phyloP scores from a whole-genome alignment of 2,797 vertebrate species.

The Centropyge bicolor region DNA sequence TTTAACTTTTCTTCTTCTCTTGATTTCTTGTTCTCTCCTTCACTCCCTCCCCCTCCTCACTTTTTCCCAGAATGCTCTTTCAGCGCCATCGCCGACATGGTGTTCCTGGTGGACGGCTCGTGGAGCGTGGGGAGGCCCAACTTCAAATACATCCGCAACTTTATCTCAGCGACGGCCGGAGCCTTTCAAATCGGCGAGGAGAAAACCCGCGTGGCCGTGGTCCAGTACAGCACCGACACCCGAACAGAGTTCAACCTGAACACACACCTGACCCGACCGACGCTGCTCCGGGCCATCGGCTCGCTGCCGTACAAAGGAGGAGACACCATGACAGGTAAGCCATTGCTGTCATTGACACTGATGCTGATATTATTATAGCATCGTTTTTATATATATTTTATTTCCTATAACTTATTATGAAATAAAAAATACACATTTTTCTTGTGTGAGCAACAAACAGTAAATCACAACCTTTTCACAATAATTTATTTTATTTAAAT shows the following conservation, averaged over 20 bases:
- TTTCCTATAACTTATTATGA: neutral
- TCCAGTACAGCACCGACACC: conserved; percentile 91
- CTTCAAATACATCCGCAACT: conserved; percentile 90
- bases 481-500: too few species aligned
- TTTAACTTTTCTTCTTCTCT: neutral
- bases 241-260: conserved; percentile 93
- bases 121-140: conserved; percentile 91
- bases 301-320: conserved; percentile 92
- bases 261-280: conserved; percentile 84
- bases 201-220: conserved; percentile 91
- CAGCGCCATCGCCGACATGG: conserved; percentile 90
- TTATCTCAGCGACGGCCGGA: conserved; percentile 88
- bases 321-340: conserved; percentile 91
- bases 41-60: too few species aligned
- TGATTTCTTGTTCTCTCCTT: conserved; percentile 37
- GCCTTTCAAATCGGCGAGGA: conserved; percentile 94
- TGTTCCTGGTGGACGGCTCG: conserved; percentile 94
- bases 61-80: conserved; percentile 89
- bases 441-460: too few species aligned
- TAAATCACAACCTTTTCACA: too few species aligned
- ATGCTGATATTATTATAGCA: neutral
- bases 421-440: neutral
- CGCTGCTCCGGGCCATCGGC: conserved; percentile 90
- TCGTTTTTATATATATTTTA: neutral
- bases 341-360: neutral